phyloP scores from a whole-genome alignment of 2,888 invertebrate species.

The Lepidochitona cinerea region DNA sequence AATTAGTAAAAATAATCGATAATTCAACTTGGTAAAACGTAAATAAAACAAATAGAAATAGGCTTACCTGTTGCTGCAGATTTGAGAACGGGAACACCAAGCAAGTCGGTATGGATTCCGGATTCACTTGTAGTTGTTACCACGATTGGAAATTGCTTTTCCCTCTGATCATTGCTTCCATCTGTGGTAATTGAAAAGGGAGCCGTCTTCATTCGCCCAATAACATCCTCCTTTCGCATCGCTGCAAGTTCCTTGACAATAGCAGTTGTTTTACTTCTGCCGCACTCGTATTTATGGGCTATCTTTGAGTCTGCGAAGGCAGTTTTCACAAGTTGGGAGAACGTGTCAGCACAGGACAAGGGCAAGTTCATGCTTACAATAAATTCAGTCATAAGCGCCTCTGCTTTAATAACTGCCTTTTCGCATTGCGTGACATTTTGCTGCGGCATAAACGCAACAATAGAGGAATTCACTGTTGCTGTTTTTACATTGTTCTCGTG shows the following conservation, averaged over 20 bases:
- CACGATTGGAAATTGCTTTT: slow-evolving; percentile 17
- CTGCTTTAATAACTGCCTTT: not conserved
- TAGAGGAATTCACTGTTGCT: not conserved
- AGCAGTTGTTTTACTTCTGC: slow-evolving; percentile 1
- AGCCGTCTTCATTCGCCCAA: not conserved
- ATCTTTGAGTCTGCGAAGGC: not conserved
- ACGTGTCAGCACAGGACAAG: not conserved
- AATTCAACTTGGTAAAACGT: too few relatives aligned
- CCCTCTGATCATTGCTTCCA: slow-evolving; percentile 12
- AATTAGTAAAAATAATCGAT: too few relatives aligned
- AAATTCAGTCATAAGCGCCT: not conserved
- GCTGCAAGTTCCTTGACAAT: not conserved
- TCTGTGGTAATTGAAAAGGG: slow-evolving; percentile 1
- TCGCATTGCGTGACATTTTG: not conserved
- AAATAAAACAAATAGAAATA: too few relatives aligned
- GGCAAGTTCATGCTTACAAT: not conserved
- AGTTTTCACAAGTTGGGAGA: not conserved
- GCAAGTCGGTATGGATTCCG: slow-evolving; percentile 11
- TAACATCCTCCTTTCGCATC: not conserved
- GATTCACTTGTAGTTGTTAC: not conserved
- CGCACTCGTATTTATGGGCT: slow-evolving; percentile 2
- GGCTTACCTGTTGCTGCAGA: slow-evolving; percentile 13
- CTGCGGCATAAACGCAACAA: not conserved
- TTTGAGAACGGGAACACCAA: slow-evolving; percentile 13
- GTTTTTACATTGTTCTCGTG: not conserved